These are phyloP conservation scores for Melinaea menophilus DNA, from an alignment of 2,888 invertebrate species.

Conservation along the genomic window DNA sequence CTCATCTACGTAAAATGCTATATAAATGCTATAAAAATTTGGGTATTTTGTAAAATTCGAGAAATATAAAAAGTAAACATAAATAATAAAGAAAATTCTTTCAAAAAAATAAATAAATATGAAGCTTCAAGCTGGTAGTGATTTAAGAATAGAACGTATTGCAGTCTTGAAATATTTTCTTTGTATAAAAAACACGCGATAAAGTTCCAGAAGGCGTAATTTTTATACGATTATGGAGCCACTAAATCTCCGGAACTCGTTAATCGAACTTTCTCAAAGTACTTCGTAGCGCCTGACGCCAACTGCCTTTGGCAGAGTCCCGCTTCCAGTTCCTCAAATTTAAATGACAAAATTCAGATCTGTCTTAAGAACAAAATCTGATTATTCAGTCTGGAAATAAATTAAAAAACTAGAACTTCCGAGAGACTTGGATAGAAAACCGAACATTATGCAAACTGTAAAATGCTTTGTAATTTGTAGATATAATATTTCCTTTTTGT, in stretches of 20 bases:
- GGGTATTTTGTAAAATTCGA: too few relatives aligned
- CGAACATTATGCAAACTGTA: too few relatives aligned
- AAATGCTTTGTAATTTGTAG: too few relatives aligned
- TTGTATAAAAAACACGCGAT: conserved; percentile 45
- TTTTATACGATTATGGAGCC: conserved; percentile 64
- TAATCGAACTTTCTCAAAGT: conserved; percentile 72
- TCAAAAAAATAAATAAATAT: conserved; percentile 37
- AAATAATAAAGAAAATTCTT: not conserved
- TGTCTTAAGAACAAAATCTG: conserved; percentile 8
- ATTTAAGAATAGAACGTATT: conserved; percentile 7
- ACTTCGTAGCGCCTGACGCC: conserved; percentile 63
- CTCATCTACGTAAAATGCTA: too few relatives aligned
- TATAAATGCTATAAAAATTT: too few relatives aligned
- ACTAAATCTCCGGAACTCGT: conserved; percentile 74
- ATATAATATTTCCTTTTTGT: too few relatives aligned
- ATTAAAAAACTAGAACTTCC: not conserved
- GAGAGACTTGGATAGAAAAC: too few relatives aligned
- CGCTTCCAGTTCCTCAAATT: conserved; percentile 61
- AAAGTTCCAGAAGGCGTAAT: conserved; percentile 57
- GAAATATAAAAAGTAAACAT: too few relatives aligned
- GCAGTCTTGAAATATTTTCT: conserved; percentile 12
- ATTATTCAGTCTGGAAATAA: not conserved
- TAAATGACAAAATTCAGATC: conserved; percentile 72
- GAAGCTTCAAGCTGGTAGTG: not conserved
- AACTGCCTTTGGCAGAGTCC: conserved; percentile 68